phyloP scores from a whole-genome alignment of 2,888 invertebrate species.

The Macrophya alboannulata region DNA sequence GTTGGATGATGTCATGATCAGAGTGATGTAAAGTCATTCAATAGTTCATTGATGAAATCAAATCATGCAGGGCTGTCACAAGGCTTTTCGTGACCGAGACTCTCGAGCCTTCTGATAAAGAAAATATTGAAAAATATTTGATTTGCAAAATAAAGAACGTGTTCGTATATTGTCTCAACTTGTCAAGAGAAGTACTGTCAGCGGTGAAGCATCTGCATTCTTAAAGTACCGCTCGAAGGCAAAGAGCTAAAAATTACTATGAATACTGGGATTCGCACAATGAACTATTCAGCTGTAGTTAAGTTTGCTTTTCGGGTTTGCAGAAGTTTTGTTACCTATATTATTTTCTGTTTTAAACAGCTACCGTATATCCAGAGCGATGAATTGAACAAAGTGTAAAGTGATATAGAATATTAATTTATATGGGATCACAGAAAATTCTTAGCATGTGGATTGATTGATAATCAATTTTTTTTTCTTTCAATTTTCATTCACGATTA shows the following conservation, averaged over 20 bases:
- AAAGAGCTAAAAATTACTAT: background rate
- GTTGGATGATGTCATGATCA: background rate
- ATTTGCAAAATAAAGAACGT: background rate
- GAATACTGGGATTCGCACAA: background rate
- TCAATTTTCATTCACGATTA: background rate
- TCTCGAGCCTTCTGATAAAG: background rate
- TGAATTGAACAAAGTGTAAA: too few relatives aligned
- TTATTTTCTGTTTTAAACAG: too few relatives aligned
- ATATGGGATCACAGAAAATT: background rate
- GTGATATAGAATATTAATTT: too few relatives aligned
- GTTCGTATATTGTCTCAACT: background rate
- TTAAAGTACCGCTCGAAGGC: background rate
- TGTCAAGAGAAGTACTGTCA: background rate
- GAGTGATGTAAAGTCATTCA: background rate
- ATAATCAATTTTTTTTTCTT: background rate
- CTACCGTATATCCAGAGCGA: too few relatives aligned
- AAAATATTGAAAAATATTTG: background rate
- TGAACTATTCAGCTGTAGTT: background rate
- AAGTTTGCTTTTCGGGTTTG: background rate
- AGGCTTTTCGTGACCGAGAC: background rate
- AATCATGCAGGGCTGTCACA: background rate
- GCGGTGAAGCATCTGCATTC: background rate
- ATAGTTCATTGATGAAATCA: background rate
- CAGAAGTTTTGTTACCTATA: background rate
- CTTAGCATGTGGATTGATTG: background rate